Evolutionary conservation across 2,888 invertebrate species (phyloP), one percentile per base, ranked within the genome.

Genomic region (Spisula solida): DNA sequence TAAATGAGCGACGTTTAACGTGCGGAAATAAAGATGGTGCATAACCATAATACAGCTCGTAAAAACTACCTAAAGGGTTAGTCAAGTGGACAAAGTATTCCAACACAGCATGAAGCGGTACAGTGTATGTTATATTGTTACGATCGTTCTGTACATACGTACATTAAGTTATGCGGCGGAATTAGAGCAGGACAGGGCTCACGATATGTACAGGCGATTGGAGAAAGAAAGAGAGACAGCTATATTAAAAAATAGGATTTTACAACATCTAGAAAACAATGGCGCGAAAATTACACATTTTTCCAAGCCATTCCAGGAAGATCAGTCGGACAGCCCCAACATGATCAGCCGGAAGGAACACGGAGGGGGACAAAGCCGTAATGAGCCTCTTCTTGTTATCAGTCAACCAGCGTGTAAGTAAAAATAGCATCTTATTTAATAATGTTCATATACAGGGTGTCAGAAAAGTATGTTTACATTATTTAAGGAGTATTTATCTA

Each of bases 261-360:
- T 87, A 79, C 79, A 79, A 83, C 79, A 87, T 29, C 29, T 87
- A 83, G 83, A 66, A 48, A 87, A 83, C 79, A 83, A 75, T 79
- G 83, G 87, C 20, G 84, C 84, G 51, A 84, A 78, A 34, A n/a
- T 84, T 29, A 34, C 20, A 47, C 51, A 66, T 51, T 51, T 47
- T 25, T 31, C 70, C 16, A 66, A 66, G 10, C 25, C n/a, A 25
- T 25, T 10, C 25, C n/a, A 66, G 31, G 70, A 70, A n/a, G 18
- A 18, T 31, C 70, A 25, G 5, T n/a, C 47, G 14, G 41, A 29
- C 29, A 82, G 20, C 20, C 25, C 12, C 41, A n/a, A 12, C n/a
- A 1, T 16, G 82, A 1, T 29, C 14, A 82, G 8, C 47, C 5
- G 25, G 12, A 41, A 34, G 47, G 47, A 56, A 0, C 25, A 66